Base-by-base conservation (phyloP, 64 coral and sea anemone species). In the Astreopora myriophthalma region DNA sequence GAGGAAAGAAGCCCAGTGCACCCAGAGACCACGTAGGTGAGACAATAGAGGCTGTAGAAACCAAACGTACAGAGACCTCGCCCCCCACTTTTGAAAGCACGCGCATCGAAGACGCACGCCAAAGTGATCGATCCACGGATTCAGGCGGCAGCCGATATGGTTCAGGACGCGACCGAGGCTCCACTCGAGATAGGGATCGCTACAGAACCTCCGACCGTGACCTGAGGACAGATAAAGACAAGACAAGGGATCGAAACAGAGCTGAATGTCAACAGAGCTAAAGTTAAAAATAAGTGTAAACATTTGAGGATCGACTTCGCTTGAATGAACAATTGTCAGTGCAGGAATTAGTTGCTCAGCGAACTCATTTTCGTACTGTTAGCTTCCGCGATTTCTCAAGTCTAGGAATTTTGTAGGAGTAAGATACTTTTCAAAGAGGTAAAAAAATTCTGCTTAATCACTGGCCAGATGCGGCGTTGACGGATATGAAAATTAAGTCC, bases 11-110 rank as follows among this genome's bases (percentile, higher is more conserved):
- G 30, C 6, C 19, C 16, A 83, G 27, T 24, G 52, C 16, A 65
- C 79, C 55, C 7, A 62, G 13, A 83, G 79, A 83, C n/a, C 79
- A 83, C 79, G 32, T 83, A 14, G 55, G 79, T 1, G 79, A 83
- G 33, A 83, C 52, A 2, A n/a, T 83, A 14, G 58, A 83, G 19
- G 79, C 51, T 13, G 31, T 22, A 14, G 32, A 34, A 38, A 83
- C 32, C 8, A 61, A 25, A n/a, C 34, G 8, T 11, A 65, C 51
- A 65, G 79, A 83, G 79, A 35, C 79, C 32, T 57, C 61, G 57
- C 55, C 17, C 31, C 57, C 30, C 52, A 14, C 16, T 38, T 5
- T 64, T 33, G 20, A 31, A 33, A 83, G 79, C 79, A 83, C 79
- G 3, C 79, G 52, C 35, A 32, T 83, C 6, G 79, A 83, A 6